phyloP scores from a whole-genome alignment of 2,888 invertebrate species.

The Epiperipatus broadwayi region DNA sequence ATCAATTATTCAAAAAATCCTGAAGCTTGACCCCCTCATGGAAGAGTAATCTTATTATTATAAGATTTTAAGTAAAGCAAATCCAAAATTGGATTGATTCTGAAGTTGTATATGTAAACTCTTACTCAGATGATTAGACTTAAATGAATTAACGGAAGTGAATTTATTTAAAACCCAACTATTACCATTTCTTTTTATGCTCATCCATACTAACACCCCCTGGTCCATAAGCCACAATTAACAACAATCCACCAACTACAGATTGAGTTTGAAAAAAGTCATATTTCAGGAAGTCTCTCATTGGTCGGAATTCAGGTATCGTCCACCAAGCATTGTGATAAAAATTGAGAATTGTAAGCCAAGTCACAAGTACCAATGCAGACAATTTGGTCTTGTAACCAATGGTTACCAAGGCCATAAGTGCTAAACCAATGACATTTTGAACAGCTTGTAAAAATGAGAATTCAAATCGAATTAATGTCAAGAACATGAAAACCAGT shows the following conservation, averaged over 20 bases:
- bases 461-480: conserved; percentile 76
- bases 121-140: too few relatives aligned
- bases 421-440: conserved; percentile 72
- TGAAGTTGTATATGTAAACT: too few relatives aligned
- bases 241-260: conserved; percentile 89
- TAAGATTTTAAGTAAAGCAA: too few relatives aligned
- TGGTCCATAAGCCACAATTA: conserved; percentile 94
- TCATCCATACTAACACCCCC: conserved; percentile 99
- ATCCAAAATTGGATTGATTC: too few relatives aligned
- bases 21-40: too few relatives aligned
- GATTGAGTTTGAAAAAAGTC: conserved; percentile 97
- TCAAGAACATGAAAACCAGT: conserved; percentile 96
- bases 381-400: conserved; percentile 98
- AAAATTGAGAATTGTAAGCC: conserved; percentile 72
- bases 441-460: conserved; percentile 71
- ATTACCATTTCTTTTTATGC: conserved; percentile 93
- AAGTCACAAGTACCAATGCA: conserved; percentile 72
- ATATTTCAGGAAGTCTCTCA: conserved; percentile 97
- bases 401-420: conserved; percentile 87
- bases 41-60: too few relatives aligned
- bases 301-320: conserved; percentile 79
- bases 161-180: too few relatives aligned
- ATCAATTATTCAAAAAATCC: too few relatives aligned
- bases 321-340: conserved; percentile 98
- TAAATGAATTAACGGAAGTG: too few relatives aligned